Evolutionary conservation across 2,888 invertebrate species (phyloP).

Genomic region (Eupithecia centaureata): DNA sequence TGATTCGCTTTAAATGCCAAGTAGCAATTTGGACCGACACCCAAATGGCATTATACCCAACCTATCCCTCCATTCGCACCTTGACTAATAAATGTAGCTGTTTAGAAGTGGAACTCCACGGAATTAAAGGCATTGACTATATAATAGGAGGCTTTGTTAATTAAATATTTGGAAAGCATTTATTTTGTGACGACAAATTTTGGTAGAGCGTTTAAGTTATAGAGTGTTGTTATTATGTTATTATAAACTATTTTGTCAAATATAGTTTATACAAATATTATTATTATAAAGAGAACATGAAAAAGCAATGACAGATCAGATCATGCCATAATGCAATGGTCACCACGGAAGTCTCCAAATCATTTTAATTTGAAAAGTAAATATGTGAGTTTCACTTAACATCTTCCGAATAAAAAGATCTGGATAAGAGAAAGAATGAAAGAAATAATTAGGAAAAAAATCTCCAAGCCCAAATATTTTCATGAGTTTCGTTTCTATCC

Average conservation of each 20-base stretch:
- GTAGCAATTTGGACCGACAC: conserved; percentile 66
- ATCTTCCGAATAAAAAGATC: not conserved
- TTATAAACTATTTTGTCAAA: no score
- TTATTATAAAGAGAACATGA: not conserved
- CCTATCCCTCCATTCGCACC: conserved; percentile 40
- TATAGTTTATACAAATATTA: not conserved
- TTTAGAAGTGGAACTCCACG: conserved; percentile 12
- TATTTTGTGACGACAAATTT: not conserved
- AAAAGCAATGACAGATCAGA: not conserved
- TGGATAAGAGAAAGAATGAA: not conserved
- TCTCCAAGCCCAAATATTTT: not conserved
- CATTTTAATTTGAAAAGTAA: no score
- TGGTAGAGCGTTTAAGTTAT: no score
- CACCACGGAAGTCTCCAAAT: no score
- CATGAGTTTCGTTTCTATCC: conserved; percentile 12
- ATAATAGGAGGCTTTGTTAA: not conserved
- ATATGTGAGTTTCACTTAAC: not conserved
- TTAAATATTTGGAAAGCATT: not conserved
- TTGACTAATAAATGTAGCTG: conserved; percentile 1
- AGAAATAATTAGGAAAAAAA: not conserved
- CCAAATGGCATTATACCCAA: conserved; percentile 64
- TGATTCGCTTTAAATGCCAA: conserved; percentile 72
- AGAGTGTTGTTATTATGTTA: no score
- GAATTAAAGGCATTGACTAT: not conserved
- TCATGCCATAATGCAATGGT: not conserved